Evolutionary conservation across 2,888 invertebrate genomes (phyloP).

Genomic region (Watsonalla cultraria): DNA sequence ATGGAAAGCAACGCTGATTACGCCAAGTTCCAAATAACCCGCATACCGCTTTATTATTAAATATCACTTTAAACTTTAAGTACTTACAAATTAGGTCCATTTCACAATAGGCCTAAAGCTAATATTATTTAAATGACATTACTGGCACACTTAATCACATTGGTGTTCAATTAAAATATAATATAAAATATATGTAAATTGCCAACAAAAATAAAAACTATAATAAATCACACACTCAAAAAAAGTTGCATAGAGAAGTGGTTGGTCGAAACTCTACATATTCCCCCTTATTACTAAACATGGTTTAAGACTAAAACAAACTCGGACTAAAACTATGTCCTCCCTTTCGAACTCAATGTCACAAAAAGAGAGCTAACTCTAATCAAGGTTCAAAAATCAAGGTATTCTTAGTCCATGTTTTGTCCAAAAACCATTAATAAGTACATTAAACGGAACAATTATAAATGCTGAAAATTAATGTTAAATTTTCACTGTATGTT

Average conservation of each 20-base stretch:
- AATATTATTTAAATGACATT: neutral
- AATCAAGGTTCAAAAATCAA: no score
- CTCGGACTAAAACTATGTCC: no score
- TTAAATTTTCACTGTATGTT: no score
- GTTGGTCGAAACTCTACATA: no score
- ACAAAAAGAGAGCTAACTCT: no score
- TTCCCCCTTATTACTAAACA: no score
- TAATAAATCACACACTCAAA: neutral
- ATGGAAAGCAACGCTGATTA: slow-evolving; percentile 21
- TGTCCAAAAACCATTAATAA: no score
- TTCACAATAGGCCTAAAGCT: neutral
- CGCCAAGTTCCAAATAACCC: slow-evolving; percentile 10
- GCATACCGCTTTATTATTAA: neutral
- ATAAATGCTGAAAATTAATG: no score
- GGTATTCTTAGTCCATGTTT: no score
- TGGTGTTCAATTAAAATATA: neutral
- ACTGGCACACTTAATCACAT: neutral
- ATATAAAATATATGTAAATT: slow-evolving; percentile 2
- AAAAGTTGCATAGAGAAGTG: neutral
- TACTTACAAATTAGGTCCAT: slow-evolving; percentile 1
- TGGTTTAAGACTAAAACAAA: no score
- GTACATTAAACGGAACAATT: no score
- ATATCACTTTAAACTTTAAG: neutral
- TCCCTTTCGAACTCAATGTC: no score
- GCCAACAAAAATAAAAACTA: slow-evolving; percentile 1